Evolutionary conservation across 2,113 vertebrate species (phyloP), one percentile per base, ranked within the genome.

Genomic region (Elachura formosa): DNA sequence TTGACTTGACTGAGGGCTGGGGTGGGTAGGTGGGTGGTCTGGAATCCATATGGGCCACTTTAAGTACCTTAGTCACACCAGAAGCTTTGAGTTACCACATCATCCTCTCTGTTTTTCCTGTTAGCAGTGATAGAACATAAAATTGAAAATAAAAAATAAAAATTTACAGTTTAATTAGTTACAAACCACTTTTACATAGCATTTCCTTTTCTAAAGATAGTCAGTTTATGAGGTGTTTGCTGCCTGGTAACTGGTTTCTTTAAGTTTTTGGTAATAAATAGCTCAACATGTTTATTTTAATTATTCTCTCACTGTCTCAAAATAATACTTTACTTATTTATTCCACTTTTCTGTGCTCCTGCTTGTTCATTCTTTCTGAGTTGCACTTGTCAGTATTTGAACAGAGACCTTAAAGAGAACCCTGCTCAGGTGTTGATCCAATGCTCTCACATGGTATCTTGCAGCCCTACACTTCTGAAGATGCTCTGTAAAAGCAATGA

Each of bases 41-140:
- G 75, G 86, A 91, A 94, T 94, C 89, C 94, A 94, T 96, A 94
- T 95, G 92, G 91, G 54, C 90, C 14, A 14, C 76, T 94, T 96
- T 94, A 97, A 94, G 95, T 95, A 97, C 92, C 78, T 91, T 90
- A 91, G 89, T 96, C 95, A 97, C 92, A 87, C 58, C 80, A 84
- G 62, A 82, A 96, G 58, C 69, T 69, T 94, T 52, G 74, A 94
- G 46, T 62, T 91, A 73, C 54, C 71, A 46, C 76, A 93, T 64
- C 46, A 91, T 75, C 61, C 61, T 91, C 66, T 96, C 71, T 90
- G 62, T n/a, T 85, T 92, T 93, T 89, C 77, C 90, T 89, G 56
- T 69, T 88, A 94, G 38, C 59, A 94, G 64, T 66, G 72, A 78
- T 5, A 90, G 9, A 90, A 41, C 23, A 46, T 71, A 64, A 84